Evolutionary conservation across 2,797 vertebrate species (phyloP).

Genomic region (Clamator glandarius): DNA sequence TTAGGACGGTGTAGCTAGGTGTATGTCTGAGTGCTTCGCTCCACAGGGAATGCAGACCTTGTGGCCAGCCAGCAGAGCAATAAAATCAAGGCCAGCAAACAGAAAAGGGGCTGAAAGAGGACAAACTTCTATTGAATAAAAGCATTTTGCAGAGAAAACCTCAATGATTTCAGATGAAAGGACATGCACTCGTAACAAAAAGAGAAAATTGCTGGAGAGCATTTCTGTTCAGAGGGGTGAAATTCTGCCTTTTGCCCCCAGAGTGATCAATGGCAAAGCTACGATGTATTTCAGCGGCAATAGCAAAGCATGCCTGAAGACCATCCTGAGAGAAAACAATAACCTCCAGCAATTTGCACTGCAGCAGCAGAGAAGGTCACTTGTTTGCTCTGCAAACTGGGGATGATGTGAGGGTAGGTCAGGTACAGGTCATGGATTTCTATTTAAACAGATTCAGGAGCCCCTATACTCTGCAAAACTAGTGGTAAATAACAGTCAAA

Average conservation of each 20-base stretch:
- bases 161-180: background rate
- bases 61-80: background rate
- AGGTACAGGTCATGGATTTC: slow-evolving; percentile 28
- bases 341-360: slow-evolving; percentile 31
- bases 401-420: background rate
- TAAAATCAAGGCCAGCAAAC: background rate
- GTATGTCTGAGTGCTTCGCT: background rate
- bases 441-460: slow-evolving; percentile 1
- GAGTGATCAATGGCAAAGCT: background rate
- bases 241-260: slow-evolving; percentile 28
- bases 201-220: background rate
- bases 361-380: slow-evolving; percentile 8
- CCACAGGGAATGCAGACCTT: background rate
- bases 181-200: background rate
- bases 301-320: background rate
- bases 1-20: background rate
- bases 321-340: background rate
- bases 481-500: background rate
- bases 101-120: background rate
- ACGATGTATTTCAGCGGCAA: background rate
- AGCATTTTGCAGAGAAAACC: background rate
- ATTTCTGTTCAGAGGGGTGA: background rate
- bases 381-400: background rate
- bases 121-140: background rate
- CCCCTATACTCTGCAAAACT: background rate